Percentiles rank a stretch among this genome's conserved stretches.
These are phyloP conservation scores for Gopherus evgoodei DNA, from an alignment of 2,113 vertebrate species.

Conservation along the genomic window DNA sequence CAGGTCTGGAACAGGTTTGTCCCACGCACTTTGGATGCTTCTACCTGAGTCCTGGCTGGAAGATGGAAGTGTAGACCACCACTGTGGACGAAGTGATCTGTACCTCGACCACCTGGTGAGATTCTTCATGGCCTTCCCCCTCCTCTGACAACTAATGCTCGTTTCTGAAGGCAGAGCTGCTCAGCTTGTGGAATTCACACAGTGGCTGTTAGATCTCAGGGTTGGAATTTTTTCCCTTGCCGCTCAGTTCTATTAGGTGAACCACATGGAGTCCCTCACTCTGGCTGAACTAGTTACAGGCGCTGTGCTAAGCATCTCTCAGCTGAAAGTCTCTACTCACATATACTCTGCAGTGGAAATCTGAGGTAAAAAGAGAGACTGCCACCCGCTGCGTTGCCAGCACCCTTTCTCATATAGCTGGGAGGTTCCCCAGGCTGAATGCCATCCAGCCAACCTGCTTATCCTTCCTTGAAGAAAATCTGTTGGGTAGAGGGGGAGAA, in stretches of 20 bases:
- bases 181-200: background rate
- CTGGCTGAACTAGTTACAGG: background rate
- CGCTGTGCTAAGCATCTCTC: background rate
- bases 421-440: background rate
- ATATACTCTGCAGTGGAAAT: conserved; percentile 23
- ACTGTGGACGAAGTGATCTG: background rate
- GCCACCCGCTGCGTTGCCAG: background rate
- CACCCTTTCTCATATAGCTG: conserved; percentile 31
- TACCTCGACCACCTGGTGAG: background rate
- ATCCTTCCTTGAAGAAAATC: conserved; percentile 17
- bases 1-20: background rate
- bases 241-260: background rate
- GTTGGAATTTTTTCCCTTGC: background rate
- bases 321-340: conserved; percentile 30
- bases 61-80: background rate
- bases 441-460: conserved; percentile 27
- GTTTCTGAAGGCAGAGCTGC: background rate
- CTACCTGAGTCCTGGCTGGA: background rate
- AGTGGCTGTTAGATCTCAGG: background rate
- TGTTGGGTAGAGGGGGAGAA: background rate
- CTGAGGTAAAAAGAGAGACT: conserved; percentile 22
- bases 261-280: background rate
- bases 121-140: background rate
- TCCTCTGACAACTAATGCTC: background rate
- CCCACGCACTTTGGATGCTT: background rate